phyloP scores from a whole-genome alignment of 2,888 invertebrate genomes.

The Tachystola acroxantha region DNA sequence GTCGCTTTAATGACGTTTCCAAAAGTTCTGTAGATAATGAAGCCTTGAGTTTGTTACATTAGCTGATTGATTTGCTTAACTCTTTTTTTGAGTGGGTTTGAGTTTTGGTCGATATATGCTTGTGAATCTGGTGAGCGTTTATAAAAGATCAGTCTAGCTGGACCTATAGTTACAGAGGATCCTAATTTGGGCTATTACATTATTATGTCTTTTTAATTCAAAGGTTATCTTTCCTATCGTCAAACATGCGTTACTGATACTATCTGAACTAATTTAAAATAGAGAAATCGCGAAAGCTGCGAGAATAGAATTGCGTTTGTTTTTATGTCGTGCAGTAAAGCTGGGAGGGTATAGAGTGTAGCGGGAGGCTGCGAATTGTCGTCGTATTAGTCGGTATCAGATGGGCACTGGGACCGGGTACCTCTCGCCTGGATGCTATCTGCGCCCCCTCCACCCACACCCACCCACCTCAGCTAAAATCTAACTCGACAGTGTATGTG shows the following conservation, averaged over 20 bases:
- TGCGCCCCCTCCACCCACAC: conserved; percentile 12
- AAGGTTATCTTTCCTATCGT: no score
- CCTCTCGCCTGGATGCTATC: conserved; percentile 18
- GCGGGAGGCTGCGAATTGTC: conserved; percentile 60
- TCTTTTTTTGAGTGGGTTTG: no score
- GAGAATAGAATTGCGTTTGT: conserved; percentile 2
- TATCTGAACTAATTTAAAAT: background rate
- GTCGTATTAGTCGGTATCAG: conserved; percentile 61
- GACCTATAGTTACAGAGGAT: no score
- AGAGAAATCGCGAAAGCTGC: background rate
- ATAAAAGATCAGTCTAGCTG: no score
- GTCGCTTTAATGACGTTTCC: conserved; percentile 58
- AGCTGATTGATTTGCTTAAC: conserved; percentile 53
- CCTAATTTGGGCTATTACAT: no score
- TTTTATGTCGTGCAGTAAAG: conserved; percentile 13
- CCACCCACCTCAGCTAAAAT: conserved; percentile 24
- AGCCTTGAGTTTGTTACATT: conserved; percentile 50
- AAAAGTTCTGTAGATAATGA: conserved; percentile 52
- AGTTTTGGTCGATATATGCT: no score
- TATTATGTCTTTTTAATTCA: no score
- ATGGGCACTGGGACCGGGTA: conserved; percentile 36
- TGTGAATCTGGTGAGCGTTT: no score
- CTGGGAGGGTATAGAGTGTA: no score
- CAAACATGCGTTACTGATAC: no score
- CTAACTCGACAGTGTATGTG: conserved; percentile 27